Evolutionary conservation across 2,888 invertebrate species (phyloP), one percentile per base, ranked within the genome.

Genomic region (Eristalis tenax): DNA sequence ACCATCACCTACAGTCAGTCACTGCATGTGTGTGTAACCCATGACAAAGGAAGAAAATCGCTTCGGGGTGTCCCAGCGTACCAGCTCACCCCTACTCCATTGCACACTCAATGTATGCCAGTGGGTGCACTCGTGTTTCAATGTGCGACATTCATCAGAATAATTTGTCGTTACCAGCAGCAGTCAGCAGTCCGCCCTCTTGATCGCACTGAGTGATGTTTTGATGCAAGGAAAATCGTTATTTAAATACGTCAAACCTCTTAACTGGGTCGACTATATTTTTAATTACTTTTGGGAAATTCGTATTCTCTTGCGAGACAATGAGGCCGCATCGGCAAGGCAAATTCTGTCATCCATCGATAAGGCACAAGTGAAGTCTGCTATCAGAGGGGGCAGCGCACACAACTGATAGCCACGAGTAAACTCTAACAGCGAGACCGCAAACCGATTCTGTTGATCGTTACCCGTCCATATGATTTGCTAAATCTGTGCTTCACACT

Each of bases 281-380:
- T n/a, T 22, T 50, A 50, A 50, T 50, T 50, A 64, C 22, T 64
- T 64, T 35, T 35, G 35, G 32, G 35, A 64, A 64, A 64, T 18
- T 4, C n/a, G 11, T 35, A 35, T n/a, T 35, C 18, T 18, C 64
- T 10, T 64, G 64, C 18, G 22, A 32, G 35, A 64, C 11, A 8
- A 35, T 22, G 18, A 18, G 18, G 11, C 64, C 35, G 32, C 18
- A n/a, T 15, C 64, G 35, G 11, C 38, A 5, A 38, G 13, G 13
- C 11, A 38, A 38, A 38, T 38, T 13, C 13, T 13, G 0, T 13
- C 38, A 13, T n/a, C 50, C 18, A 18, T 18, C n/a, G 50, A 50
- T 50, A 50, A 50, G 50, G n/a, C 80, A 65, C 65, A 22, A 43
- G 56, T 59, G 84, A 75, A 75, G 75, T 70, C 40, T 64, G 65